These are phyloP conservation scores for Drosophila orena DNA, from an alignment of 1,140 invertebrate genomes.

Conservation along the genomic window DNA sequence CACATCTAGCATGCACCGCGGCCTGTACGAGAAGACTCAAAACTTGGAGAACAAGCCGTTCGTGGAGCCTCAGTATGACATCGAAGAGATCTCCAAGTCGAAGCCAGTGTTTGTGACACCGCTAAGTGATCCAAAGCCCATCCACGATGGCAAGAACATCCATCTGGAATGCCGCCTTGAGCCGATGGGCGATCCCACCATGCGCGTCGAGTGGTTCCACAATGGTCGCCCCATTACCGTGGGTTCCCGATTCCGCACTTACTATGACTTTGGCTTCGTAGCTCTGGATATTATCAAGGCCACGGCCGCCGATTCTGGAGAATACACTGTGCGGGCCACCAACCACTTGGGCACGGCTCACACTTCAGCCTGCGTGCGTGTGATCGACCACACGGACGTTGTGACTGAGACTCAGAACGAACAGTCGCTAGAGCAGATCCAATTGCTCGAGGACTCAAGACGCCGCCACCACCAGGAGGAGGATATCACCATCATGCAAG, in stretches of 20 bases:
- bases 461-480: slow-evolving; percentile 90
- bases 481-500: slow-evolving; percentile 91
- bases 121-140: slow-evolving; percentile 91
- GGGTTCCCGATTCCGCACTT: slow-evolving; percentile 96
- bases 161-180: slow-evolving; percentile 95
- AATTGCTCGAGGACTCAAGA: slow-evolving; percentile 95
- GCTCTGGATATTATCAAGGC: slow-evolving; percentile 95
- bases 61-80: slow-evolving; percentile 93
- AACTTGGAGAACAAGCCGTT: slow-evolving; percentile 94
- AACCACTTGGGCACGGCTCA: slow-evolving; percentile 97
- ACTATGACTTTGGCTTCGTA: slow-evolving; percentile 97
- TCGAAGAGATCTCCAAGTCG: slow-evolving; percentile 97
- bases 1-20: slow-evolving; percentile 93
- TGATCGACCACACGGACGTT: slow-evolving; percentile 93
- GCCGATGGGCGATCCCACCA: slow-evolving; percentile 97
- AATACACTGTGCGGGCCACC: slow-evolving; percentile 96
- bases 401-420: slow-evolving; percentile 98
- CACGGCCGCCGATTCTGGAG: slow-evolving; percentile 95
- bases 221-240: slow-evolving; percentile 95
- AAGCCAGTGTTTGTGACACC: slow-evolving; percentile 96
- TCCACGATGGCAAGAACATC: slow-evolving; percentile 95
- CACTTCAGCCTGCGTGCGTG: slow-evolving; percentile 94
- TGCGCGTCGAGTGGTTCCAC: slow-evolving; percentile 98
- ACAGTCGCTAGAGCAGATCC: slow-evolving; percentile 96
- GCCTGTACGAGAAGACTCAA: slow-evolving; percentile 94